phyloP scores from a whole-genome alignment of 2,113 vertebrate genomes.

The Istiophorus platypterus region DNA sequence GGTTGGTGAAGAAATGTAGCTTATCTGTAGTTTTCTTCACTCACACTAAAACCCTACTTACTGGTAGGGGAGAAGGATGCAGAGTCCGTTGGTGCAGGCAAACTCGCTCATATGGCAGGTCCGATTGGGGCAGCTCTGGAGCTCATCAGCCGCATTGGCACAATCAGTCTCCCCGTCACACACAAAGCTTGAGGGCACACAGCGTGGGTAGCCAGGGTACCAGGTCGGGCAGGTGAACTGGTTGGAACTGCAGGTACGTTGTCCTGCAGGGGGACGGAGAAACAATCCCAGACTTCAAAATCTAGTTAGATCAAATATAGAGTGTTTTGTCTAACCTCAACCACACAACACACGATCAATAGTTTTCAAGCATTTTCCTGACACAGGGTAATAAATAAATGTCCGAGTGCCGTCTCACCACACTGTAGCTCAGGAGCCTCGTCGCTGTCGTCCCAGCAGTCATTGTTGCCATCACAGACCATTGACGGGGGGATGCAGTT shows the following conservation, averaged over 20 bases:
- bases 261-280: constrained; percentile 54
- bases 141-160: constrained; percentile 81
- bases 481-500: constrained; percentile 77
- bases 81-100: constrained; percentile 78
- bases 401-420: constrained; percentile 67
- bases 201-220: constrained; percentile 82
- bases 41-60: constrained; percentile 40
- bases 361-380: background rate
- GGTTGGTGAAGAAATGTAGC: background rate
- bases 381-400: background rate
- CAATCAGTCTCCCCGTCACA: constrained; percentile 94
- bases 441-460: constrained; percentile 95
- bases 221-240: constrained; percentile 91
- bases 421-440: constrained; percentile 87
- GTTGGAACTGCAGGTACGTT: constrained; percentile 88
- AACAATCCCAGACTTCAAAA: too few relatives aligned
- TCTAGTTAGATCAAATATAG: background rate
- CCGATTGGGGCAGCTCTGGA: constrained; percentile 81
- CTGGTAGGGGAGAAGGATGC: constrained; percentile 72
- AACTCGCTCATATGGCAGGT: constrained; percentile 82
- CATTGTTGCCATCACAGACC: constrained; percentile 88
- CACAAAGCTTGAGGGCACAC: constrained; percentile 88
- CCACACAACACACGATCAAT: background rate
- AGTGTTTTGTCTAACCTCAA: background rate
- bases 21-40: background rate